A percentile compares a stretch with the other conserved stretches of the same genome.
Conservation (phyloP, 92 coral and sea anemone genomes). For the Metridium senile region DNA sequence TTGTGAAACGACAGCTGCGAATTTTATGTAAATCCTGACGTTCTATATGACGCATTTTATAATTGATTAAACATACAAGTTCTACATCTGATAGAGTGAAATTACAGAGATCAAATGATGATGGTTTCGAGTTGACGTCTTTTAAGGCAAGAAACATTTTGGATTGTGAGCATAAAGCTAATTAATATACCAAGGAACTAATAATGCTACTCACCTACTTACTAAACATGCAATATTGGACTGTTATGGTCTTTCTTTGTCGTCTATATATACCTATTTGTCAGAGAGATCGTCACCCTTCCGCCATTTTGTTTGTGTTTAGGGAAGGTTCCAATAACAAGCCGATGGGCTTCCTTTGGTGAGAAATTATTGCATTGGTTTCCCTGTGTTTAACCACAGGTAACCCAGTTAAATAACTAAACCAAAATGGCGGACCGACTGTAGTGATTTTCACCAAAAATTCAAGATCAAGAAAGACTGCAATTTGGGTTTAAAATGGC, state of each 20-base stretch:
- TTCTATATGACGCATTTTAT: neutral
- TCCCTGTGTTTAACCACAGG: slow-evolving; percentile 15
- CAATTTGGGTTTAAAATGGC: slow-evolving; percentile 4
- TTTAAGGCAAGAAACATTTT: neutral
- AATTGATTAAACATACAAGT: neutral
- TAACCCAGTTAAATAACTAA: neutral
- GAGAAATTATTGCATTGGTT: neutral
- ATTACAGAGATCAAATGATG: neutral
- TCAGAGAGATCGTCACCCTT: neutral
- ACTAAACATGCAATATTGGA: neutral
- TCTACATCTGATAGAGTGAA: neutral
- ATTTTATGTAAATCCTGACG: neutral
- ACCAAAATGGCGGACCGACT: slow-evolving; percentile 27
- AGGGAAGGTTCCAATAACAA: slow-evolving; percentile 7
- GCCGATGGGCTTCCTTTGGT: slow-evolving; percentile 27
- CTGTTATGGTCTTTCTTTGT: neutral
- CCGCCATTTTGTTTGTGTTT: slow-evolving; percentile 35
- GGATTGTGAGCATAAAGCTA: too few species aligned
- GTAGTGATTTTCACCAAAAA: neutral
- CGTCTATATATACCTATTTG: neutral
- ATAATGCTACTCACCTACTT: neutral
- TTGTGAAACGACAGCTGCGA: neutral
- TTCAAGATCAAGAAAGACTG: neutral
- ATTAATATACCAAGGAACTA: too few species aligned
- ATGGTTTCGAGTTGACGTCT: neutral